Evolutionary conservation across 2,113 vertebrate genomes (phyloP).

Genomic region (Erythrolamprus reginae): DNA sequence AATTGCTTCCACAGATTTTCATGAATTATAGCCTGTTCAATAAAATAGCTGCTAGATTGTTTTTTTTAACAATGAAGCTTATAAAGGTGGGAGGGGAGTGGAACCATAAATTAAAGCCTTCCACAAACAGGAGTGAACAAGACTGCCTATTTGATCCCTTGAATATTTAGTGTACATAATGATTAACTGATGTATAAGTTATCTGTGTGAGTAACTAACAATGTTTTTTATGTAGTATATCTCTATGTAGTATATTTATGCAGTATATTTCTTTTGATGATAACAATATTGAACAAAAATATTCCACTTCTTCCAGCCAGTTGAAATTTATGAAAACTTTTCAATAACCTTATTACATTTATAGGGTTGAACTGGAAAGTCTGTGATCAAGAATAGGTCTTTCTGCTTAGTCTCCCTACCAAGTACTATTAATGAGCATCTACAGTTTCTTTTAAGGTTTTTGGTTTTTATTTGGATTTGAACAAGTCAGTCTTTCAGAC

Average conservation of each 20-base stretch:
- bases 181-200: not conserved
- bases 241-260: not conserved
- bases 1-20: not conserved
- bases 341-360: not conserved
- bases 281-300: not conserved
- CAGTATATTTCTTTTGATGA: not conserved
- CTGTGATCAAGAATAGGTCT: not conserved
- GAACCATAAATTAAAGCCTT: not conserved
- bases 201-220: not conserved
- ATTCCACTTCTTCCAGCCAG: not conserved
- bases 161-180: not conserved
- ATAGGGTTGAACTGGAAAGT: not conserved
- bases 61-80: fast-evolving
- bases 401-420: not conserved
- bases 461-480: not conserved
- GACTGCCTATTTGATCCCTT: conserved; percentile 9
- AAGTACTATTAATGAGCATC: not conserved
- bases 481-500: not conserved
- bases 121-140: not conserved
- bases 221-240: not conserved
- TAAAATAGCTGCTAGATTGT: conserved; percentile 16
- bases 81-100: not conserved
- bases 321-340: not conserved
- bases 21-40: not conserved
- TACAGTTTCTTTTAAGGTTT: not conserved